Conservation (phyloP, 92 coral and sea anemone genomes). For the Bergia puertoricense region DNA sequence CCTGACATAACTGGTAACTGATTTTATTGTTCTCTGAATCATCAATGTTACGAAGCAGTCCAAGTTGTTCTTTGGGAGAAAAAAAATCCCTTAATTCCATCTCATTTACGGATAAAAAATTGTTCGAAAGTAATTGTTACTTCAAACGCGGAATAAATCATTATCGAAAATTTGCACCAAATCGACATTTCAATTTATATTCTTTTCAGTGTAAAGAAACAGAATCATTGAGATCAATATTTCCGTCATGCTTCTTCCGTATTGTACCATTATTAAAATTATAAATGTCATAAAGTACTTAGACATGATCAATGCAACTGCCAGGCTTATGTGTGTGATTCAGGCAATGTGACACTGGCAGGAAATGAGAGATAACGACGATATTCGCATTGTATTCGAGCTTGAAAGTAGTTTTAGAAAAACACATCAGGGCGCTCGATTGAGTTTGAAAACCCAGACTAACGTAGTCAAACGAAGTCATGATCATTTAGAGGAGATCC, state of each 20-base stretch:
- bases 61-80: background rate
- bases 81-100: background rate
- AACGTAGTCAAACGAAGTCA: background rate
- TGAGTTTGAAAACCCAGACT: background rate
- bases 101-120: background rate
- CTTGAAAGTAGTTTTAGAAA: background rate
- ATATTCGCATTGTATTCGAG: background rate
- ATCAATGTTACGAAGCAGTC: background rate
- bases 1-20: background rate
- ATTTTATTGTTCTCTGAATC: background rate
- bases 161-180: background rate
- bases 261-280: background rate
- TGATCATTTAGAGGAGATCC: background rate
- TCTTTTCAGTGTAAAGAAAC: background rate
- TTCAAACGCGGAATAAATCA: background rate
- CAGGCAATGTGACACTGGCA: background rate
- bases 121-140: background rate
- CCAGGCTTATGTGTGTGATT: background rate
- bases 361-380: background rate
- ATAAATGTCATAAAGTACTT: background rate
- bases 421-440: background rate
- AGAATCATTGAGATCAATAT: background rate
- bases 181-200: background rate
- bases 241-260: background rate
- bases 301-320: background rate